These are phyloP conservation scores for Tautogolabrus adspersus DNA, from an alignment of 2,113 vertebrate genomes.

Conservation along the genomic window DNA sequence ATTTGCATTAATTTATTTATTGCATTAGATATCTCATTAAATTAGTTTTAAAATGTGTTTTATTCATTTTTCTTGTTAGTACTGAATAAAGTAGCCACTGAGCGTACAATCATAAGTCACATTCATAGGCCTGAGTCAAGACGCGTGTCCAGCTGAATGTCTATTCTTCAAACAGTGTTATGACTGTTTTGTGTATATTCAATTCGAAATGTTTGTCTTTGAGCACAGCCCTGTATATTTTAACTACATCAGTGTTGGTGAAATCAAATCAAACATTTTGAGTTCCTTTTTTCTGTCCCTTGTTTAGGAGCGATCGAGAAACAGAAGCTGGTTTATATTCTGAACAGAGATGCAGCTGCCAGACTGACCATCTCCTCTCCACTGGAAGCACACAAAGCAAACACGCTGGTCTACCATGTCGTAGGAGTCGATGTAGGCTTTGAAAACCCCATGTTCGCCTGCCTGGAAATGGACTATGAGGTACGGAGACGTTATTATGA, in stretches of 20 bases:
- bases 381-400: slow-evolving; percentile 97
- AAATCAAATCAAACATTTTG: background rate
- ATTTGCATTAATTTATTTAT: too few species aligned
- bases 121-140: too few species aligned
- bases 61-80: too few species aligned
- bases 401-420: slow-evolving; percentile 98
- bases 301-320: slow-evolving; percentile 95
- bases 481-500: slow-evolving; percentile 69
- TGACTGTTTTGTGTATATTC: background rate
- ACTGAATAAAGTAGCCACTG: too few species aligned
- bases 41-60: too few species aligned
- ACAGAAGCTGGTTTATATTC: slow-evolving; percentile 98
- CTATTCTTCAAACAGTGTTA: too few species aligned
- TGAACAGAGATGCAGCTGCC: slow-evolving; percentile 97
- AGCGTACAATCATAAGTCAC: too few species aligned
- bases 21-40: too few species aligned
- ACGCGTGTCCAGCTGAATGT: too few species aligned
- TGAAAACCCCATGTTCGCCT: slow-evolving; percentile 99
- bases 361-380: slow-evolving; percentile 98
- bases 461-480: slow-evolving; percentile 99
- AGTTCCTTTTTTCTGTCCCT: background rate
- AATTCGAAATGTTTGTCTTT: background rate
- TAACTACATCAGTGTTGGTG: background rate
- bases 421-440: slow-evolving; percentile 98
- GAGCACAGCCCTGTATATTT: background rate